Conservation (phyloP, 1,140 invertebrate species). For the Phthorimaea operculella region DNA sequence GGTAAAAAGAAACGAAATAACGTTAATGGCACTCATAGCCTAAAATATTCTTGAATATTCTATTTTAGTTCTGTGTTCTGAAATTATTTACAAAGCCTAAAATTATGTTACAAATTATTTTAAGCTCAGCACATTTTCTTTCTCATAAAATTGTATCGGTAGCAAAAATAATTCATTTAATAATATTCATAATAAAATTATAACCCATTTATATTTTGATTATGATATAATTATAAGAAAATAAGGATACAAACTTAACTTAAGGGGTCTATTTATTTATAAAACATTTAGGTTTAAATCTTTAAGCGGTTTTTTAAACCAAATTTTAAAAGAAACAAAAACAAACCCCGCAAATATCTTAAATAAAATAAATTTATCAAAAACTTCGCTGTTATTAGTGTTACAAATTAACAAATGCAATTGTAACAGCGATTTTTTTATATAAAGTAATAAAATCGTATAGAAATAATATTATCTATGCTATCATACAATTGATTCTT, state of each 20-base stretch:
- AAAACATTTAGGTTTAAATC: no score
- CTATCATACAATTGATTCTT: conserved; percentile 1
- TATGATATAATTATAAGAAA: no score
- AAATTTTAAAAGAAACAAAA: not conserved
- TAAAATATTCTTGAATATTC: conserved; percentile 39
- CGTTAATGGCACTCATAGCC: conserved; percentile 64
- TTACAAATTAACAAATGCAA: conserved; percentile 8
- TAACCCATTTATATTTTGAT: no score
- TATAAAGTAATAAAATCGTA: not conserved
- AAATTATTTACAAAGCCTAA: not conserved
- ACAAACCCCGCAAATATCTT: not conserved
- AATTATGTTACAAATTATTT: no score
- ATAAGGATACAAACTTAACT: no score
- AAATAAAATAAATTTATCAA: not conserved
- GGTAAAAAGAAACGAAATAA: conserved; percentile 36
- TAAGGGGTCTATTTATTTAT: no score
- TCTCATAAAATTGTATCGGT: no score
- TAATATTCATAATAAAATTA: no score
- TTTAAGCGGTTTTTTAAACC: no score
- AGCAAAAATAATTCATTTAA: no score
- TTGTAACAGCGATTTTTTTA: not conserved
- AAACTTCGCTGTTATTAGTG: conserved; percentile 5
- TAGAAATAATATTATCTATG: not conserved
- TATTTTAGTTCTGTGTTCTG: not conserved
- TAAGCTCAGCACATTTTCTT: no score